Conservation (phyloP, 2,113 vertebrate species). For the Elaphurus davidianus region DNA sequence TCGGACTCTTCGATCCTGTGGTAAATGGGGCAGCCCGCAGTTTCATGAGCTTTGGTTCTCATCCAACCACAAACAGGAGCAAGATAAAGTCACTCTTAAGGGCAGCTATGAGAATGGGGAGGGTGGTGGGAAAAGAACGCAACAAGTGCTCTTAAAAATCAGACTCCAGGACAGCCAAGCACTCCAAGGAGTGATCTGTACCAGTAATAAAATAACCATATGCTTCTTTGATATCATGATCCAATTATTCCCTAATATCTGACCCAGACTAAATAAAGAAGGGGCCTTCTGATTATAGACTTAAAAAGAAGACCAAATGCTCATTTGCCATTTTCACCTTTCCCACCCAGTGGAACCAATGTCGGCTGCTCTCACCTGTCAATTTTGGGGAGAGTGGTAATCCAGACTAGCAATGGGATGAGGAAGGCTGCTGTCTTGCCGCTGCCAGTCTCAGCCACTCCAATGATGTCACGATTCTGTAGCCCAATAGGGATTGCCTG, state of each 20-base stretch:
- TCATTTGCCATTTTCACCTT: not conserved
- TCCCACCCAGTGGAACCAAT: not conserved
- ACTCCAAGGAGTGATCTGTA: not conserved
- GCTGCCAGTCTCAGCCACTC: constrained; percentile 97
- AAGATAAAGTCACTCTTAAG: not conserved
- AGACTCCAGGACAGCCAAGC: not conserved
- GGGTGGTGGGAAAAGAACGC: not conserved
- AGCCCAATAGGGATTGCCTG: constrained; percentile 98
- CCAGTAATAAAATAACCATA: constrained; percentile 9
- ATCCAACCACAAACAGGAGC: not conserved
- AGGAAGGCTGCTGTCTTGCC: constrained; percentile 98
- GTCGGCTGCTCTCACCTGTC: constrained; percentile 86
- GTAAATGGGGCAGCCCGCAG: constrained; percentile 37
- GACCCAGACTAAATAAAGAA: constrained; percentile 12
- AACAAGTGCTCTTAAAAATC: not conserved
- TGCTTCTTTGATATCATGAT: not conserved
- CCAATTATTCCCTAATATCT: not conserved
- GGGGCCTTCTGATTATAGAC: not conserved
- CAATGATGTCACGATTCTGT: constrained; percentile 98
- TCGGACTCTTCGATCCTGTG: constrained; percentile 96
- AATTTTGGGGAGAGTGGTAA: constrained; percentile 97
- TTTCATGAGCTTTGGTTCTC: constrained; percentile 30
- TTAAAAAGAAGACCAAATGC: not conserved
- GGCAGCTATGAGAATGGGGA: not conserved
- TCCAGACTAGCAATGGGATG: constrained; percentile 97